Conservation (phyloP, 2,113 vertebrate species). For the Mustela nigripes region DNA sequence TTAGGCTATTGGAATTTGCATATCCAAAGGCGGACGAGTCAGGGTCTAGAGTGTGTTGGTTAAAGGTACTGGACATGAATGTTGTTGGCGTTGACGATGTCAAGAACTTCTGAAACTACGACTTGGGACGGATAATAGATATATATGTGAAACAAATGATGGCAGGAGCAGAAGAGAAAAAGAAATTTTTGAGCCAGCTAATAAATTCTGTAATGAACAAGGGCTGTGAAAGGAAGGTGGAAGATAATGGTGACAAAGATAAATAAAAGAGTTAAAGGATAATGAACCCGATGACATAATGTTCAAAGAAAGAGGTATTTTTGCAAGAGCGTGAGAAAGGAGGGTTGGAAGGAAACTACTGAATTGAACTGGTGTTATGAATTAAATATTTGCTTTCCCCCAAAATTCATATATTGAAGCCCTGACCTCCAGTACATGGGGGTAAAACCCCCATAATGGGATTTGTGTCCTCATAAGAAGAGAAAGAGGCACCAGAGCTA, state of each 20-base stretch:
- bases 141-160: neutral
- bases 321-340: neutral
- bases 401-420: neutral
- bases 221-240: neutral
- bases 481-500: neutral
- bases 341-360: neutral
- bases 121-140: neutral
- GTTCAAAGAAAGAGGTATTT: neutral
- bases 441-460: neutral
- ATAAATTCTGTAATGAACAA: constrained; percentile 30
- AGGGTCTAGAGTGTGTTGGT: neutral
- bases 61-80: neutral
- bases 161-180: neutral
- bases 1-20: neutral
- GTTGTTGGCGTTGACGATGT: neutral
- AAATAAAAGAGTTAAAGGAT: neutral
- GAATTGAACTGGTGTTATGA: neutral
- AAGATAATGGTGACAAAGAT: neutral
- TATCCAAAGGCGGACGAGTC: constrained; percentile 5
- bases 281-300: neutral
- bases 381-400: neutral
- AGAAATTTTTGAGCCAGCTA: neutral
- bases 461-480: neutral
- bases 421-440: neutral
- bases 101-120: neutral